Evolutionary conservation across 2,888 invertebrate species (phyloP).

Genomic region (Helicoverpa assulta): DNA sequence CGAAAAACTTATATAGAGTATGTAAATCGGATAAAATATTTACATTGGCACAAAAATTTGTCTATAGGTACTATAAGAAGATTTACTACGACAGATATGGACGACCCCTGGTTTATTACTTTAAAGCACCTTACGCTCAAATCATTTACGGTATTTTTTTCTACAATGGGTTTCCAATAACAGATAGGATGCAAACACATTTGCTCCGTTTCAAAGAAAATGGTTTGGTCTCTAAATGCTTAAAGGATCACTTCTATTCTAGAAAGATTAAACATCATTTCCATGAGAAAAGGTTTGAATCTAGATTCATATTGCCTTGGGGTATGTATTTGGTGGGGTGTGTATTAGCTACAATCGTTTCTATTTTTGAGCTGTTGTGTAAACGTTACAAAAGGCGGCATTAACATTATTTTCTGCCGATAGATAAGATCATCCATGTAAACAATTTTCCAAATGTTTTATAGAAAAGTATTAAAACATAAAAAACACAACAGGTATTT

Average conservation of each 20-base stretch:
- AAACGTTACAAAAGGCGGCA: background rate
- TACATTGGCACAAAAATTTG: constrained; percentile 3
- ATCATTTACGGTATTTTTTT: constrained; percentile 35
- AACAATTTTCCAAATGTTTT: too few relatives aligned
- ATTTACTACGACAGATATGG: constrained; percentile 32
- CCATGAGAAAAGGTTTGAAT: constrained; percentile 14
- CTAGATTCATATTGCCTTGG: constrained; percentile 47
- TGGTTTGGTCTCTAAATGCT: constrained; percentile 38
- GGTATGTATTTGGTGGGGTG: constrained; percentile 33
- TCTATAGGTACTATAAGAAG: constrained; percentile 26
- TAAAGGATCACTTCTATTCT: constrained; percentile 34
- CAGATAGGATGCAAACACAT: constrained; percentile 28
- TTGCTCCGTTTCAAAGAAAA: constrained; percentile 36
- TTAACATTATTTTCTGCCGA: too few relatives aligned
- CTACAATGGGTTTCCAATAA: constrained; percentile 54
- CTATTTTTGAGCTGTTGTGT: constrained; percentile 41
- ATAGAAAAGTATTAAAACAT: too few relatives aligned
- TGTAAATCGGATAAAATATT: constrained; percentile 14
- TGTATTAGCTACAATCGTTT: constrained; percentile 11
- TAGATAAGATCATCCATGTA: too few relatives aligned
- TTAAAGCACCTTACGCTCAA: constrained; percentile 28
- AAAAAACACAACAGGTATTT: too few relatives aligned
- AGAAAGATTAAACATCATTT: constrained; percentile 29
- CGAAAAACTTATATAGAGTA: constrained; percentile 25
- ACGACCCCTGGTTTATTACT: constrained; percentile 18